Conservation (phyloP, 2,113 vertebrate species). For the Mobula birostris region DNA sequence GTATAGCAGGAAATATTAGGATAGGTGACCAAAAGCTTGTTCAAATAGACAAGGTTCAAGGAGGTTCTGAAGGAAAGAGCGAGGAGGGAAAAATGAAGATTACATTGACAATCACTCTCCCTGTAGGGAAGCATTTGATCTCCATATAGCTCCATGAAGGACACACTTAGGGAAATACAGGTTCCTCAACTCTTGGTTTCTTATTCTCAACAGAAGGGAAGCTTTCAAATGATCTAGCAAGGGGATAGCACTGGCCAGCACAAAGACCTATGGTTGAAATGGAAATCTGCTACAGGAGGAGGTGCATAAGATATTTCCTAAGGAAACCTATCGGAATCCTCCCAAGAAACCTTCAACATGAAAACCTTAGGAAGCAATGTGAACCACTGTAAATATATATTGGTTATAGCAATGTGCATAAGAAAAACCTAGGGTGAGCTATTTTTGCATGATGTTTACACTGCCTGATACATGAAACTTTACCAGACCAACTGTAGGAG, state of each 20-base stretch:
- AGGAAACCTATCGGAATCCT: slow-evolving; percentile 5
- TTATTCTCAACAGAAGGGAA: not conserved
- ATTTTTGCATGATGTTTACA: not conserved
- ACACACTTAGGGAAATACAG: not conserved
- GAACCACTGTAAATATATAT: not conserved
- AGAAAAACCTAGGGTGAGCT: not conserved
- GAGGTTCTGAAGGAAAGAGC: not conserved
- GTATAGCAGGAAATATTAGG: not conserved
- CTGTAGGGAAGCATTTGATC: not conserved
- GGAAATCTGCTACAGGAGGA: not conserved
- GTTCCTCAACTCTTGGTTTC: not conserved
- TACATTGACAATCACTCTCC: too few species aligned
- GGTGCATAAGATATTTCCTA: not conserved
- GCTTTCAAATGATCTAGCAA: not conserved
- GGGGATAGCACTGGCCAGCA: not conserved
- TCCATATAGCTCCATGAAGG: not conserved
- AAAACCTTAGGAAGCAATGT: slow-evolving; percentile 11
- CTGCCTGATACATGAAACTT: not conserved
- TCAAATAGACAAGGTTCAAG: not conserved
- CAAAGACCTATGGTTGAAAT: not conserved
- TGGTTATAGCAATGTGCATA: not conserved
- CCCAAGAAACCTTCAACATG: not conserved
- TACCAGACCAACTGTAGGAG: not conserved
- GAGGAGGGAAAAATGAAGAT: not conserved
- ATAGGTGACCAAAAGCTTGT: not conserved